A percentile compares a stretch with the other conserved stretches of the same genome.
Evolutionary conservation across 2,797 vertebrate species (phyloP).

Genomic region (Mycteria americana): DNA sequence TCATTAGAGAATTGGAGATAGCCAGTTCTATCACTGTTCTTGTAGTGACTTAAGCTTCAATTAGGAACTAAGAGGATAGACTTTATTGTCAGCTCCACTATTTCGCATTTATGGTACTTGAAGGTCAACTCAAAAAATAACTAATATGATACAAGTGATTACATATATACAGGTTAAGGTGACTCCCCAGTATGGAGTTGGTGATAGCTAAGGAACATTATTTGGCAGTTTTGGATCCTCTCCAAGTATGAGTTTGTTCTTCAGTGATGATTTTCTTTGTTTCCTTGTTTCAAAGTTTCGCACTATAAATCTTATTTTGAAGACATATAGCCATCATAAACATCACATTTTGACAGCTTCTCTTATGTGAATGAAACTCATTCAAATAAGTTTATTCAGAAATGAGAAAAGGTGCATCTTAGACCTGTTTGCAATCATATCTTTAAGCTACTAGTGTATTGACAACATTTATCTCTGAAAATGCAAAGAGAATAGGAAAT

Average conservation of each 20-base stretch:
- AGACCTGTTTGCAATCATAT: not conserved
- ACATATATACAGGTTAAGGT: not conserved
- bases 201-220: not conserved
- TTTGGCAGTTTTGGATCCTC: not conserved
- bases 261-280: not conserved
- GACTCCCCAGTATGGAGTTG: not conserved
- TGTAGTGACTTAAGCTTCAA: not conserved
- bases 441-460: not conserved
- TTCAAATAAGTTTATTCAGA: not conserved
- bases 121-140: slow-evolving; percentile 41
- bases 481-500: not conserved
- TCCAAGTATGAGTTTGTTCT: not conserved
- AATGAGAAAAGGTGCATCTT: not conserved
- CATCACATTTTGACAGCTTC: not conserved
- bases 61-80: not conserved
- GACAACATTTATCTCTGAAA: not conserved
- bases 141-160: not conserved
- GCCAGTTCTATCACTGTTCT: slow-evolving; percentile 3
- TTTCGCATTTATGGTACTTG: slow-evolving; percentile 11
- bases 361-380: not conserved
- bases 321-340: not conserved
- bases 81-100: slow-evolving; percentile 1
- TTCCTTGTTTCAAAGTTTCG: not conserved
- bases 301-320: not conserved
- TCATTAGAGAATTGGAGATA: not conserved